Evolutionary conservation across 2,113 vertebrate species (phyloP), one percentile per base, ranked within the genome.

Genomic region (Lepus europaeus): DNA sequence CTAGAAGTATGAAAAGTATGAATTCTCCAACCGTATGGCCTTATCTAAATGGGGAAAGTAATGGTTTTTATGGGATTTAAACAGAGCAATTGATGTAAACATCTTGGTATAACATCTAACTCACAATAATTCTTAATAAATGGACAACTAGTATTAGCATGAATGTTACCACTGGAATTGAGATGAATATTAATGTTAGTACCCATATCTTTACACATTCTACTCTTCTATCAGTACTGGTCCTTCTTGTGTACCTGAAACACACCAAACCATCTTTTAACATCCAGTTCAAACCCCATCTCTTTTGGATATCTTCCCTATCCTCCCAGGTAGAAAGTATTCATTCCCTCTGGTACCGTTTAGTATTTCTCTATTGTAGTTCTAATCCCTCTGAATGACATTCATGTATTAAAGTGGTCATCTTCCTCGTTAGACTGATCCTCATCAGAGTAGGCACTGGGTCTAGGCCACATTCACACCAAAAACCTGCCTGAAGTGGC

Each of bases 11-110:
- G 53, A 82, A 23, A 9, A 74, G 29, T 27, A 4, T 63, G 53
- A 82, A 23, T 49, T 91, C 90, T 59, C 56, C 53, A 88, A 27
- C 9, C 64, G 59, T 11, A 64, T 8, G 13, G 81, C 33, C 6
- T 87, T 66, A 36, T 87, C 17, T 90, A 87, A 88, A 27, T 79
- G 45, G 14, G 36, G 23, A 59, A 80, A n/a, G n/a, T 78, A 89
- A 64, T 61, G 51, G 59, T 85, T 74, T 78, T 56, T 76, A 73
- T 59, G n/a, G 29, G 33, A 70, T 78, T 93, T 91, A 94, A 94
- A 64, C 74, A 33, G 82, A 89, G 16, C 25, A 88, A n/a, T 6
- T 90, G 31, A 39, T 63, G 2, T 70, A 83, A 89, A 80, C 33
- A 91, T 16, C 36, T 72, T 80, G 29, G 25, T 33, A 61, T 0